Evolutionary conservation across 2,797 vertebrate species (phyloP), one percentile per base, ranked within the genome.

Genomic region (Lagocephalus sceleratus): DNA sequence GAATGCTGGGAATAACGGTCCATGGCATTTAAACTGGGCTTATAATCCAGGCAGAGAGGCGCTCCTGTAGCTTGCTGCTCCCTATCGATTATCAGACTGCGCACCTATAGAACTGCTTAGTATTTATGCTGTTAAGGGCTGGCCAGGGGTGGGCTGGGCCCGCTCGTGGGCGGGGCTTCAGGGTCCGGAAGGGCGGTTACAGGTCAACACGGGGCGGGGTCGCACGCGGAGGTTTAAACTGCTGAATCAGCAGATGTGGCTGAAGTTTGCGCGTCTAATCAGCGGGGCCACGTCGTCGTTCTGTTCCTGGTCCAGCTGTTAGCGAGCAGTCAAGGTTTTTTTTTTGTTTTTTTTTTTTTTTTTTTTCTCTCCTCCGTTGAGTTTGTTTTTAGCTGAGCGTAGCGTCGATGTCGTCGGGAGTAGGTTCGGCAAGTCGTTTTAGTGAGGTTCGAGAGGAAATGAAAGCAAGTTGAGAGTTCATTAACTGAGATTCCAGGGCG

Each of bases 61-160:
- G 55, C 73, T 63, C 52, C 64, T 43, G 51, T 61, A 58, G 69
- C 21, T 63, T 63, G 71, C 59, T 38, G 62, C 73, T 77, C 59
- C 42, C 63, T 35, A 57, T 32, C 63, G 41, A 9, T 69, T 65
- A 68, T 71, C 73, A 62, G 64, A 66, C 60, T 65, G 73, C 83
- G 81, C 75, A 68, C 65, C 78, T 79, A 67, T 76, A 78, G 78
- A 81, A 78, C 73, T 71, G 76, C 82, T 75, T 76, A 48, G 65
- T 81, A 81, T 82, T 81, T 78, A 82, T 77, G 81, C 63, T 69
- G 61, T 68, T 38, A 40, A 59, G 67, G 71, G 63, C 72, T 80
- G 69, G 74, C 78, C 66, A 49, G 57, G 82, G 82, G 85, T 73
- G 78, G 87, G 86, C 88, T 88, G 86, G 85, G 82, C 80, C 89